Base-by-base conservation (phyloP, 2,113 vertebrate species). In the Ammodytes marinus region DNA sequence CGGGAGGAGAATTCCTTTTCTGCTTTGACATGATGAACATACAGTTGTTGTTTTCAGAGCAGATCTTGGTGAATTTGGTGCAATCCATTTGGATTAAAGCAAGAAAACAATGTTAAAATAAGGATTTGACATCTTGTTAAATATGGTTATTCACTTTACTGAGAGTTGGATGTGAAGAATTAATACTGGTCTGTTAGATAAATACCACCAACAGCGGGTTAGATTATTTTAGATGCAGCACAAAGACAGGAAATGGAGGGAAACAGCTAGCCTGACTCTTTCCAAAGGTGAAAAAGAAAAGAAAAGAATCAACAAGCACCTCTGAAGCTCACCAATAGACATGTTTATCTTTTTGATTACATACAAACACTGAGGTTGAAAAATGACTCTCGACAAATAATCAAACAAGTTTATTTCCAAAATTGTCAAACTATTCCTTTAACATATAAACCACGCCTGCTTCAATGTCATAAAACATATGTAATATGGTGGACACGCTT, bases 401-500 rank as follows among this genome's bases (percentile, higher is more conserved):
- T 35, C 13, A 3, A 55, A 52, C 45, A 37, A 54, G 5, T 8
- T 3, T 27, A 17, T 43, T 57, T 49, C 17, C 42, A 9, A 55
- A 59, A 69, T 46, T 49, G 6, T 60, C 0, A 1, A 43, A 40
- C 57, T 45, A 14, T 9, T 65, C 17, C 58, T 50, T 84, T 49
- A 57, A 50, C 65, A 64, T 12, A 67, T 4, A 68, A 73, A 39
- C 1, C 55, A 27, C 37, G 59, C 2, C 14, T 43, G 70, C 19
- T 53, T 66, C 17, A 27, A 57, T 0, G 10, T 3, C 2, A 0
- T 37, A 17, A 45, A 46, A 71, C 72, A 70, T 5, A 54, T 49
- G 57, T 37, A 45, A 85, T 83, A 40, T 60, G 66, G 8, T 67
- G 74, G 73, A 67, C 59, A 68, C 0, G 6, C 4, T 69, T 55